phyloP scores from a whole-genome alignment of 2,797 vertebrate genomes.

The Falco biarmicus region DNA sequence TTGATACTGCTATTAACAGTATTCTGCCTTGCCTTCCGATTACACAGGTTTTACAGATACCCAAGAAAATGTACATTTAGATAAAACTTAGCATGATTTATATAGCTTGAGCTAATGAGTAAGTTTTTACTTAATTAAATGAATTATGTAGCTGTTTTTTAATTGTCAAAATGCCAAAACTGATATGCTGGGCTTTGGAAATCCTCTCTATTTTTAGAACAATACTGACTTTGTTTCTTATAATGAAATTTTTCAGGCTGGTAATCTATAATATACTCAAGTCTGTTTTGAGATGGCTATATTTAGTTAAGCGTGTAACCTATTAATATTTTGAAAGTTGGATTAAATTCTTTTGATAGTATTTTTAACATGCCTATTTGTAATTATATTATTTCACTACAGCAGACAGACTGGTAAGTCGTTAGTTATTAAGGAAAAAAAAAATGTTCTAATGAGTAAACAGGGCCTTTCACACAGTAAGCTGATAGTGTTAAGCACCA shows the following conservation, averaged over 20 bases:
- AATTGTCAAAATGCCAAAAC: slow-evolving; percentile 28
- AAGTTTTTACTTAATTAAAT: slow-evolving; percentile 43
- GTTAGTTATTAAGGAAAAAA: not conserved
- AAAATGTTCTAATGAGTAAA: slow-evolving; percentile 8
- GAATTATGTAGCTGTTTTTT: not conserved
- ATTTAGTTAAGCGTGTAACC: slow-evolving; percentile 43
- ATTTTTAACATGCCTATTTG: slow-evolving; percentile 33
- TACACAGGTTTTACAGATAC: not conserved
- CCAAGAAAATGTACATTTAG: not conserved
- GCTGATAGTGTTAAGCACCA: not conserved
- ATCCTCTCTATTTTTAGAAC: slow-evolving; percentile 28
- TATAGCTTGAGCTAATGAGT: not conserved
- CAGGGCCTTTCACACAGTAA: not conserved
- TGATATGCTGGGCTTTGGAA: not conserved
- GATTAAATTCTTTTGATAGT: slow-evolving; percentile 25
- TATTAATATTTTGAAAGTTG: slow-evolving; percentile 44
- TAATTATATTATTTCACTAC: not conserved
- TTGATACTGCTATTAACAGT: not conserved
- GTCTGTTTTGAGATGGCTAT: slow-evolving; percentile 24
- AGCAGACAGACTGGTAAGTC: not conserved
- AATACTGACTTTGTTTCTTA: not conserved
- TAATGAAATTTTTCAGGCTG: not conserved
- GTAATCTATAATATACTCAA: slow-evolving; percentile 17
- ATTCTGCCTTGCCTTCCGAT: not conserved
- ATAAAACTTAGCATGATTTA: not conserved